Base-by-base conservation (phyloP, 2,888 invertebrate species). In the Muscina levida region DNA sequence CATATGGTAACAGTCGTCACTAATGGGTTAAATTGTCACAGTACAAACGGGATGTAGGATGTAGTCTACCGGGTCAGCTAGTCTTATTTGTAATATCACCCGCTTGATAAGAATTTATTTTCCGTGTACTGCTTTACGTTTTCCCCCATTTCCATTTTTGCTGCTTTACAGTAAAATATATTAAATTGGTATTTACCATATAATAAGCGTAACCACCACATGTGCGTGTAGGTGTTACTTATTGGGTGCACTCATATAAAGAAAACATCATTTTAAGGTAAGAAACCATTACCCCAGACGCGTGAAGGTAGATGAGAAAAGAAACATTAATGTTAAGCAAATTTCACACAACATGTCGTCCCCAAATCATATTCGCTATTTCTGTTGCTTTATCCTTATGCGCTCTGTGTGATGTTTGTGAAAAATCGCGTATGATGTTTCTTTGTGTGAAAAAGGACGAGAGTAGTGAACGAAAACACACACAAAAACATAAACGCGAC, bases 331-430 rank as follows among this genome's bases (percentile, higher is more conserved):
- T 72, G 26, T 70, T 76, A 42, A 76, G 65, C 65, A 73, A 80
- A 80, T 76, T 80, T 70, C 26, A 70, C 57, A 76, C 76, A 76
- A 66, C 79, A 80, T 80, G 79, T 70, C 65, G 68, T 66, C 57
- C 62, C 13, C 62, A 66, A 73, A 79, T 75, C 53, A 10, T 24
- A 10, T 68, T 8, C 15, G 24, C 53, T 13, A 42, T 42, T 56
- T 68, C 26, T 24, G 53, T n/a, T 48, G 31, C 22, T 24, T 71
- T 48, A 24, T 71, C 39, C 24, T 22, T 31, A 31, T 8, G 22
- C 65, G 4, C 15, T 51, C 15, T 44, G 42, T 59, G 51, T 46
- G 31, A 48, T 51, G 46, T 62, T 15, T 3, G 17, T 4, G 37
- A 62, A 62, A 51, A 51, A 51, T 51, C 51, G 17, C 22, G 51